Conservation (phyloP, 2,113 vertebrate species). For the Dicentrarchus labrax region DNA sequence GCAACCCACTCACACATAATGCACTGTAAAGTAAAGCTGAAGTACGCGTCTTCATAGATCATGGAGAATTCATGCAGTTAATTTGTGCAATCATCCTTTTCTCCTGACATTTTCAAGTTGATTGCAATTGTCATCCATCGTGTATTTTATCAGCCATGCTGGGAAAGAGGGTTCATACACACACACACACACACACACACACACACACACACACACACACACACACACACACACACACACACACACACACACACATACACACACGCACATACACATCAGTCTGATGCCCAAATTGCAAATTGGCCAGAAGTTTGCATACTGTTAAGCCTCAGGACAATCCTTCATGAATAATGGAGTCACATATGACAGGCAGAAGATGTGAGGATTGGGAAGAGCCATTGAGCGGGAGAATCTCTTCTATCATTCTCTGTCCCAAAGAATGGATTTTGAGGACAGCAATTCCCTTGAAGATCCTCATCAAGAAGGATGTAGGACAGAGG, state of each 20-base stretch:
- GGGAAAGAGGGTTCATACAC: not conserved
- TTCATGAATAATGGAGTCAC: conserved; percentile 72
- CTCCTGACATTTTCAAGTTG: conserved; percentile 14
- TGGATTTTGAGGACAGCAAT: conserved; percentile 9
- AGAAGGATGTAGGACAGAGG: not conserved
- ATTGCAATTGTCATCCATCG: conserved; percentile 13
- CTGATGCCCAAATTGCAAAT: conserved; percentile 56
- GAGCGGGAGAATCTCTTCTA: conserved; percentile 21
- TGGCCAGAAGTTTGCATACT: conserved; percentile 51
- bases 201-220: conserved; percentile 4
- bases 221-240: not conserved
- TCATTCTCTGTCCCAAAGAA: conserved; percentile 10
- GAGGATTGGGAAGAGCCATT: conserved; percentile 23
- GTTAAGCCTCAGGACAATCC: conserved; percentile 43
- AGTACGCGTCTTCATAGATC: not conserved
- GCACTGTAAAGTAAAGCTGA: not conserved
- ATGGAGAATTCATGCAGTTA: not conserved
- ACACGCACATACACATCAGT: conserved; percentile 3
- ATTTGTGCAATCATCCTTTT: conserved; percentile 10
- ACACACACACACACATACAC: not conserved
- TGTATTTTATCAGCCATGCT: conserved; percentile 21
- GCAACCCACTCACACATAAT: conserved; percentile 6
- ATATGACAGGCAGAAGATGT: conserved; percentile 42
- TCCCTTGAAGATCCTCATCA: not conserved
- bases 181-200: not conserved